Evolutionary conservation across 2,113 vertebrate genomes (phyloP), one percentile per base, ranked within the genome.

Genomic region (Talpa occidentalis): DNA sequence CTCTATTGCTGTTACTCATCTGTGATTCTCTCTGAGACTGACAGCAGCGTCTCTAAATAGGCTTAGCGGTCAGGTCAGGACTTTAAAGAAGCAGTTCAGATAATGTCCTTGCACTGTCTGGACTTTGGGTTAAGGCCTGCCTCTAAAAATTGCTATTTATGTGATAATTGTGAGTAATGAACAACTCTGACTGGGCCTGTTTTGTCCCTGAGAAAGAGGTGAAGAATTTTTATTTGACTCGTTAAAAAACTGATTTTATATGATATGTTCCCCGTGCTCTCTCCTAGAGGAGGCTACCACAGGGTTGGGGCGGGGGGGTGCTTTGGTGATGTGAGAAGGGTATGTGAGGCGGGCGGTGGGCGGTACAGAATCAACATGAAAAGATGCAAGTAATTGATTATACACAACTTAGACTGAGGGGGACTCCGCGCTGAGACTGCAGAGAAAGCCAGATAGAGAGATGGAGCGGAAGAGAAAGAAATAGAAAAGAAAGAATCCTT

Each of bases 341-440:
- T n/a, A 32, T 8, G 0, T 7, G 3, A 83, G 44, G 16, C 9
- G 24, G 22, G 12, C 0, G 9, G 17, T 11, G 32, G 72, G 49
- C 2, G 0, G 42, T 47, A 3, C 0, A 3, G 49, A 49, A 12
- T n/a, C 59, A 35, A 9, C 49, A n/a, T 32, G 81, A 40, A 52
- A 32, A 52, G 88, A 21, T 17, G 28, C 2, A 17, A 44, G 67
- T 12, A 6, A 49, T 66, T 40, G 26, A 24, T 22, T 12, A 0
- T 22, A 2, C 7, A 6, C 14, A 4, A 44, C 21, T 37, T 10
- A 30, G 59, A 17, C 74, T 22, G 52, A 67, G 66, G n/a, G 79
- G 49, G 7, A 67, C 32, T 30, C 10, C 0, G 2, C 42, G 49
- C 88, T n/a, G 35, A 85, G 83, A 7, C 42, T 11, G 28, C 83